phyloP scores from a whole-genome alignment of 2,797 vertebrate species.

The Psittacula derbiana region DNA sequence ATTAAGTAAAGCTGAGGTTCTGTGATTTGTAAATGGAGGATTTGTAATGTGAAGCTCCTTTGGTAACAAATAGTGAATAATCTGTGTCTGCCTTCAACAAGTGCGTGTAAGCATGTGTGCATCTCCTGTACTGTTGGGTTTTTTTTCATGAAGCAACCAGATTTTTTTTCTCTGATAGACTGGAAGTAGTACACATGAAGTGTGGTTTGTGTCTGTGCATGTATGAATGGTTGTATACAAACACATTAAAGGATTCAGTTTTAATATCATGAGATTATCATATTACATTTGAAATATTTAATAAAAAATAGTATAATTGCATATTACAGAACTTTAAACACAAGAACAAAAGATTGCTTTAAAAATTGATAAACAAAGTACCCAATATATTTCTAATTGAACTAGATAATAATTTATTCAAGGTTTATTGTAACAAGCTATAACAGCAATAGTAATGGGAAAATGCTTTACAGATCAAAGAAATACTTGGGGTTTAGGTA shows the following conservation, averaged over 20 bases:
- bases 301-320: background rate
- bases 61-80: slow-evolving; percentile 53
- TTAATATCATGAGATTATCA: background rate
- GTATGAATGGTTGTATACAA: background rate
- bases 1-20: slow-evolving; percentile 64
- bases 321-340: background rate
- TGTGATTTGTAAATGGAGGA: slow-evolving; percentile 64
- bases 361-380: background rate
- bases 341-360: background rate
- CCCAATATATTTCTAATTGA: background rate
- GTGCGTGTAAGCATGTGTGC: background rate
- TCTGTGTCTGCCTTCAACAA: slow-evolving; percentile 35
- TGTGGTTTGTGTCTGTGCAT: background rate
- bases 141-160: background rate
- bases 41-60: slow-evolving; percentile 48
- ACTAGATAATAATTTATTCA: background rate
- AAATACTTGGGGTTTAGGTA: background rate
- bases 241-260: background rate
- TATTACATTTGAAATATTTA: background rate
- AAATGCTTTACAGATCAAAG: background rate
- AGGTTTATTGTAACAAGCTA: background rate
- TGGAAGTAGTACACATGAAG: background rate
- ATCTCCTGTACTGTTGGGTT: background rate
- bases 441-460: background rate
- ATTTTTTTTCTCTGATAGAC: background rate